Evolutionary conservation across 1,140 invertebrate genomes (phyloP), one percentile per base, ranked within the genome.

Genomic region (Drosophila seguyi): DNA sequence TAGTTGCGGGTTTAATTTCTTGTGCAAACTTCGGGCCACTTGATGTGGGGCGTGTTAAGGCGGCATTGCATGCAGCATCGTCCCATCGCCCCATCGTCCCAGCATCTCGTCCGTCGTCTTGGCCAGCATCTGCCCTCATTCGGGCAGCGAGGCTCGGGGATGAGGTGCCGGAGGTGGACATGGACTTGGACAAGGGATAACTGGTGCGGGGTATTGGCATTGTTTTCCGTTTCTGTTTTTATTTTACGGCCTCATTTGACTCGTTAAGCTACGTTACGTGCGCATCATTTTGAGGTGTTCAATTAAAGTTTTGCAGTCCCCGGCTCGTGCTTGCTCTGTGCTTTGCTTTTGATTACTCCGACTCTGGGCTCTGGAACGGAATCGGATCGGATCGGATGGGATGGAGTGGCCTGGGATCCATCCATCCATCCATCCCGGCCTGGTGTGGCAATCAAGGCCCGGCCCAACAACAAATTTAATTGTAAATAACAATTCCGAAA

Each of bases 241-340:
- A 38, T 55, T 55, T 77, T 42, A 55, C 59, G 63, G 81, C 80
- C 79, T 79, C 79, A 82, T 82, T 85, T 79, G 62, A 66, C 71
- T 75, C 87, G 85, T 81, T 85, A 90, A 90, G 83, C 78, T 90
- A 81, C 80, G 79, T 90, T 90, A 90, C 85, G 85, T 90, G 85
- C 85, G 74, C 85, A 85, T 90, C 85, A 90, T 90, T 90, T 90
- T 75, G 78, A 90, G 85, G 81, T 90, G 85, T 90, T 90, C 85
- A 90, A 90, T 90, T 81, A 90, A 90, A 73, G 68, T 68, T 45
- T 74, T 56, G 68, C 65, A 65, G 53, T 79, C 29, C 42, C 52
- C 77, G 79, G 73, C 71, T 77, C 59, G 73, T 48, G 66, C 75
- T 82, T 68, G 65, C 67, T 73, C 62, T 67, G 25, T 53, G 68